phyloP scores from a whole-genome alignment of 1,140 invertebrate species.

The Drosophila miranda region DNA sequence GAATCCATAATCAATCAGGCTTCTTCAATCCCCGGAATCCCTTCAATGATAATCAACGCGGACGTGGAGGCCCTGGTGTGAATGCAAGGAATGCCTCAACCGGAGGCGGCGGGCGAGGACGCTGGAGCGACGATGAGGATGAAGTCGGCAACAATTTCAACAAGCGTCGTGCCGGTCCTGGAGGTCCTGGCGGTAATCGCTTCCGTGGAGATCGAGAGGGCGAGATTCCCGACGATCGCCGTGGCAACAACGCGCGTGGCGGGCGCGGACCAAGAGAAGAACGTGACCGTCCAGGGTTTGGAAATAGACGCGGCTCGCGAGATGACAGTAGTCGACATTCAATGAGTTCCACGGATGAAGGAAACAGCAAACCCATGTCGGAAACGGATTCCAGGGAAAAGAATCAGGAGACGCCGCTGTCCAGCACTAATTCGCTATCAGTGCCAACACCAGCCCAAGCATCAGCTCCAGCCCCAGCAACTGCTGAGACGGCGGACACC shows the following conservation, averaged over 20 bases:
- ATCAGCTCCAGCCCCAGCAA: background rate
- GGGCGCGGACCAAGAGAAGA: slow-evolving; percentile 68
- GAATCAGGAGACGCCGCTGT: slow-evolving; percentile 5
- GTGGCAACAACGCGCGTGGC: slow-evolving; percentile 66
- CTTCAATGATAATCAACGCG: slow-evolving; percentile 81
- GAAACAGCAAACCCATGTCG: slow-evolving; percentile 24
- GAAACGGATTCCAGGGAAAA: slow-evolving; percentile 26
- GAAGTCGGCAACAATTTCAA: slow-evolving; percentile 67
- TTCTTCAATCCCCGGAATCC: slow-evolving; percentile 82
- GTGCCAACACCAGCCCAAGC: background rate
- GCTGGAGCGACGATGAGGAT: slow-evolving; percentile 75
- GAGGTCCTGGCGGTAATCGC: slow-evolving; percentile 55
- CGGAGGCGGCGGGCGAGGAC: slow-evolving; percentile 37
- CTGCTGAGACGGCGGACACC: slow-evolving; percentile 46
- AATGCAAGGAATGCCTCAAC: slow-evolving; percentile 39
- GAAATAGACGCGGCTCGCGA: slow-evolving; percentile 61
- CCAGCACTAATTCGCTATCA: too few species aligned
- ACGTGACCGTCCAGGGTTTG: slow-evolving; percentile 53
- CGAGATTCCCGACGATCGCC: slow-evolving; percentile 49
- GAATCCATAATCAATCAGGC: slow-evolving; percentile 40
- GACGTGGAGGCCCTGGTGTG: slow-evolving; percentile 78
- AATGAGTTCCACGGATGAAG: slow-evolving; percentile 56
- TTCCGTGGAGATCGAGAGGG: slow-evolving; percentile 62
- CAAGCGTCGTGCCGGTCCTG: slow-evolving; percentile 71
- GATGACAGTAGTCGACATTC: slow-evolving; percentile 64